A percentile compares a stretch with the other conserved stretches of the same genome.
Conservation (phyloP, 2,113 vertebrate genomes). For the Opisthocomus hoazin region DNA sequence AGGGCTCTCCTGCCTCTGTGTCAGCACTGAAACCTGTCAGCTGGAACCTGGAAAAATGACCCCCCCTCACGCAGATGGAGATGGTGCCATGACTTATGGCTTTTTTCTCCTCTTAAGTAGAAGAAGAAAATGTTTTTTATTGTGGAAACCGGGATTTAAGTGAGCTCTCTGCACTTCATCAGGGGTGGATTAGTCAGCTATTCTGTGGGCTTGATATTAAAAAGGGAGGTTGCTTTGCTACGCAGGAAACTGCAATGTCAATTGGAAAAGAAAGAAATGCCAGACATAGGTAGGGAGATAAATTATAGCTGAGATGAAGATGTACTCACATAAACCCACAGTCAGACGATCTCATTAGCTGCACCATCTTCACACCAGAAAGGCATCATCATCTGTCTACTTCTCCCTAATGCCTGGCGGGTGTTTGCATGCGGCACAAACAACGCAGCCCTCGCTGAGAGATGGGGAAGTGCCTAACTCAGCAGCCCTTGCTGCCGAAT, state of each 20-base stretch:
- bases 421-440: background rate
- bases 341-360: background rate
- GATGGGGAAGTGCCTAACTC: accelerated
- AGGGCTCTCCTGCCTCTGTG: background rate
- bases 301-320: background rate
- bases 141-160: background rate
- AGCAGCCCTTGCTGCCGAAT: accelerated
- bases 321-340: background rate
- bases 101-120: background rate
- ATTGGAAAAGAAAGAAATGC: background rate
- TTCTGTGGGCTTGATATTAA: background rate
- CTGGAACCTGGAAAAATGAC: background rate
- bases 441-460: accelerated
- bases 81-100: background rate
- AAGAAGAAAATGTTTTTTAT: background rate
- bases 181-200: background rate
- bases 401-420: background rate
- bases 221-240: background rate
- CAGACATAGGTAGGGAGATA: background rate
- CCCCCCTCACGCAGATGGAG: background rate
- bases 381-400: background rate
- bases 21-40: background rate
- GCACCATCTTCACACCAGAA: background rate
- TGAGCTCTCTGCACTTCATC: background rate
- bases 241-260: background rate